phyloP scores from a whole-genome alignment of 2,888 invertebrate species.

The Prosopocoilus inquinatus region DNA sequence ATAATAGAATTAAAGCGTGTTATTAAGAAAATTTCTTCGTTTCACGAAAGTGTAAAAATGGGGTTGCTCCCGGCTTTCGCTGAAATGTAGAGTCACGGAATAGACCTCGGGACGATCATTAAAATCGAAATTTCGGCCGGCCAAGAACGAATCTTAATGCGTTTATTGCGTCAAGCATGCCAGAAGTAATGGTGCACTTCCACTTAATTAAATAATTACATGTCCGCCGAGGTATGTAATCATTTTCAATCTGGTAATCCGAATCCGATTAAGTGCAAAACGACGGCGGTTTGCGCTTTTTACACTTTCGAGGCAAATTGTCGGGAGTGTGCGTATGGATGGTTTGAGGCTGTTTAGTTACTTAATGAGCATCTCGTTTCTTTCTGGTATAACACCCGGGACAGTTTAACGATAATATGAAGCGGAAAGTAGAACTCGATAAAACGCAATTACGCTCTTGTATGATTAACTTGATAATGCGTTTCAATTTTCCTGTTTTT shows the following conservation, averaged over 20 bases:
- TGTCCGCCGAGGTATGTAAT: neutral
- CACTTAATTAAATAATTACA: no score
- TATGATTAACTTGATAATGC: constrained; percentile 10
- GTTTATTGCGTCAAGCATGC: no score
- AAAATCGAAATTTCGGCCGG: neutral
- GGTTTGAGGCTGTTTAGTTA: constrained; percentile 1
- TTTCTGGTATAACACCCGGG: constrained; percentile 1
- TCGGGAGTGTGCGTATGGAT: neutral
- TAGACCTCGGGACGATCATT: neutral
- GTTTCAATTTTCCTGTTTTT: constrained; percentile 1
- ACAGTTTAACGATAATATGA: constrained; percentile 11
- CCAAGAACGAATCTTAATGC: neutral
- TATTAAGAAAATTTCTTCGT: constrained; percentile 18
- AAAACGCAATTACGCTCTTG: constrained; percentile 9
- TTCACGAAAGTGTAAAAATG: constrained; percentile 21
- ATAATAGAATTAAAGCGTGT: constrained; percentile 18
- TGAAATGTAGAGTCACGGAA: neutral
- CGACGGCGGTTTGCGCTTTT: neutral
- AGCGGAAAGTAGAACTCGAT: neutral
- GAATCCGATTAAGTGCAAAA: neutral
- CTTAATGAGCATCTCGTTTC: neutral
- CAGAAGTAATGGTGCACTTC: no score
- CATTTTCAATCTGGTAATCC: neutral
- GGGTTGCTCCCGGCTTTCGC: constrained; percentile 10
- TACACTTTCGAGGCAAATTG: constrained; percentile 1